phyloP scores from a whole-genome alignment of 2,888 invertebrate species.

The Leptinotarsa haldemani region DNA sequence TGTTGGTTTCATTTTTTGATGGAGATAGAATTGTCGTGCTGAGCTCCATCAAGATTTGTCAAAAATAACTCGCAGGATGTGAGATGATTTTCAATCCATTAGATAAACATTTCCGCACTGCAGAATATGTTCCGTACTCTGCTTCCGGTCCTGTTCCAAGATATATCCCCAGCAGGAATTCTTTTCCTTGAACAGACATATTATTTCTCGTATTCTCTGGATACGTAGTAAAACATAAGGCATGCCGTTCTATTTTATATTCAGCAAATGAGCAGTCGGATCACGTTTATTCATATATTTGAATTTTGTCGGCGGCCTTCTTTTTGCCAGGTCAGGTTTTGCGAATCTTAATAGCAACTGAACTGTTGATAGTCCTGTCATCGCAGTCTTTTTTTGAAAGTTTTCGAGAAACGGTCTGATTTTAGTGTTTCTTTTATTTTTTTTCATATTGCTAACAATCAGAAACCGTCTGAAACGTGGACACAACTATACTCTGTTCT shows the following conservation, averaged over 20 bases:
- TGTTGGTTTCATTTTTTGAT: too few relatives aligned
- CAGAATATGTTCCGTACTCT: background rate
- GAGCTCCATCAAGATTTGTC: too few relatives aligned
- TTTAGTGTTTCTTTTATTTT: too few relatives aligned
- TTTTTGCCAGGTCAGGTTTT: constrained; percentile 7
- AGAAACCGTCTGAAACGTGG: too few relatives aligned
- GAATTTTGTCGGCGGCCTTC: background rate
- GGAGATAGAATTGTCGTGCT: too few relatives aligned
- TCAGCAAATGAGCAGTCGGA: background rate
- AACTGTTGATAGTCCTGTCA: background rate
- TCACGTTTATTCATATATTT: constrained; percentile 7
- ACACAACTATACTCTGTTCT: too few relatives aligned
- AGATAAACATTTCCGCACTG: too few relatives aligned
- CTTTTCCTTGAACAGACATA: background rate
- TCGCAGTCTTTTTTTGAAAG: background rate
- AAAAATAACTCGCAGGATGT: too few relatives aligned
- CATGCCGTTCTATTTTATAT: background rate
- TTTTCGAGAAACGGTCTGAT: too few relatives aligned
- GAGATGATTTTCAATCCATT: too few relatives aligned
- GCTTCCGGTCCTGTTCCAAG: background rate
- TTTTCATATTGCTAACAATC: too few relatives aligned
- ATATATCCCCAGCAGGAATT: background rate
- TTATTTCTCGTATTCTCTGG: constrained; percentile 1
- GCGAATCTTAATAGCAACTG: constrained; percentile 3
- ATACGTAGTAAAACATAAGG: constrained; percentile 12